phyloP scores from a whole-genome alignment of 2,888 invertebrate genomes.

The Phengaris arion region DNA sequence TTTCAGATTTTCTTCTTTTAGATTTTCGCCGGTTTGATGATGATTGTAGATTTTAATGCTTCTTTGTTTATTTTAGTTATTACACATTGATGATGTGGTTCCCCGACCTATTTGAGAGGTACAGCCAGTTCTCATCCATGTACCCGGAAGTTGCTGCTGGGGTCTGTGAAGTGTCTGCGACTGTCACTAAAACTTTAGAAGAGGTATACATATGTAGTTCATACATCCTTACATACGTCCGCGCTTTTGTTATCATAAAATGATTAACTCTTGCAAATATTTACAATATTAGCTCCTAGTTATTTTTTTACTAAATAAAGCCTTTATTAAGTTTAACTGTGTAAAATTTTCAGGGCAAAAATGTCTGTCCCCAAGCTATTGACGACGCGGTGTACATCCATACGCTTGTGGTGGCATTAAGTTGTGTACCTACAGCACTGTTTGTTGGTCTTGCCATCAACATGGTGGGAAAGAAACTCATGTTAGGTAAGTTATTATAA shows the following conservation, averaged over 20 bases:
- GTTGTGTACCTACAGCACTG: constrained; percentile 78
- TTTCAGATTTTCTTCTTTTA: too few relatives aligned
- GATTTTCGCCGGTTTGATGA: too few relatives aligned
- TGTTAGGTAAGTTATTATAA: constrained; percentile 67
- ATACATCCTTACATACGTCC: not conserved
- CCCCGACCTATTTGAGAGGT: constrained; percentile 83
- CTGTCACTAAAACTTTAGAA: constrained; percentile 52
- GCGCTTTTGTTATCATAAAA: not conserved
- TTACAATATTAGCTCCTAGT: too few relatives aligned
- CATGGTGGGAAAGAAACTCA: constrained; percentile 77
- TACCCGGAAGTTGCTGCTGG: constrained; percentile 67
- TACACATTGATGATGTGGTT: constrained; percentile 85
- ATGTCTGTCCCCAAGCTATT: constrained; percentile 54
- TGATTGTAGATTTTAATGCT: not conserved
- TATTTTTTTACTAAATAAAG: too few relatives aligned
- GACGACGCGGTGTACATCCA: constrained; percentile 75
- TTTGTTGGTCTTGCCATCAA: constrained; percentile 79
- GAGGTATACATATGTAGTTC: constrained; percentile 38
- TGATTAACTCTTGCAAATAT: not conserved
- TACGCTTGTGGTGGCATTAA: constrained; percentile 78
- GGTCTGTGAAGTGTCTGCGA: constrained; percentile 77
- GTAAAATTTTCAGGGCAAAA: constrained; percentile 42
- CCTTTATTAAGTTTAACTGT: too few relatives aligned
- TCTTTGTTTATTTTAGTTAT: constrained; percentile 61
- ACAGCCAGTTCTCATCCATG: constrained; percentile 72